Conservation (phyloP, 2,888 invertebrate species). For the Tridacna gigas region DNA sequence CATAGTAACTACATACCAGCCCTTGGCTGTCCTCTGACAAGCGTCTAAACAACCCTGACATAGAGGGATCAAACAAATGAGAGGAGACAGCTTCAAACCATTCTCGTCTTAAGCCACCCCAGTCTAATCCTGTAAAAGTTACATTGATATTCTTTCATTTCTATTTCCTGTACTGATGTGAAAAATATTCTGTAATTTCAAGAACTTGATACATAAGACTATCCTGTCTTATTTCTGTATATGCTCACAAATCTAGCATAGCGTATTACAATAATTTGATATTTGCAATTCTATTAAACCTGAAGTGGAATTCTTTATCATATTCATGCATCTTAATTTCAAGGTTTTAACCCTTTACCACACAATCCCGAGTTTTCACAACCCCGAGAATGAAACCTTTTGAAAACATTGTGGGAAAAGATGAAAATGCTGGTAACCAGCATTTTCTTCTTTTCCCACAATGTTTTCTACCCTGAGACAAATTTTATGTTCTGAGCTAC, state of each 20-base stretch:
- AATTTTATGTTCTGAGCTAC: too few relatives aligned
- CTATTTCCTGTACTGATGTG: too few relatives aligned
- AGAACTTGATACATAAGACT: too few relatives aligned
- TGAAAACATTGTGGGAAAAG: not conserved
- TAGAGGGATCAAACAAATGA: conserved; percentile 92
- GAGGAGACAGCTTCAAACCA: conserved; percentile 97
- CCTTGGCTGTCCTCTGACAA: conserved; percentile 94
- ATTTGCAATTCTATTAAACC: too few relatives aligned
- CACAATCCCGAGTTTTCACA: not conserved
- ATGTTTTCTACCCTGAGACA: not conserved
- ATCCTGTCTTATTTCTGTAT: too few relatives aligned
- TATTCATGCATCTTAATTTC: too few relatives aligned
- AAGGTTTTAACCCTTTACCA: too few relatives aligned
- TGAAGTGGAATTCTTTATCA: too few relatives aligned
- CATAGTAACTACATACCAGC: conserved; percentile 86
- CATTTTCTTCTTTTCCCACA: not conserved
- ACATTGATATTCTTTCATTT: too few relatives aligned
- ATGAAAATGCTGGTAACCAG: not conserved
- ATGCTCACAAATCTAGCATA: too few relatives aligned
- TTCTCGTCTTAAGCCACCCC: conserved; percentile 96
- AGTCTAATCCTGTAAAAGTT: conserved; percentile 91
- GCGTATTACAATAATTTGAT: too few relatives aligned
- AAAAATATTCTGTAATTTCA: too few relatives aligned
- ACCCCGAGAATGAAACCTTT: not conserved
- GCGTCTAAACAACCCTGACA: conserved; percentile 92